phyloP scores from a whole-genome alignment of 2,797 vertebrate species.

The Darevskia mixta region DNA sequence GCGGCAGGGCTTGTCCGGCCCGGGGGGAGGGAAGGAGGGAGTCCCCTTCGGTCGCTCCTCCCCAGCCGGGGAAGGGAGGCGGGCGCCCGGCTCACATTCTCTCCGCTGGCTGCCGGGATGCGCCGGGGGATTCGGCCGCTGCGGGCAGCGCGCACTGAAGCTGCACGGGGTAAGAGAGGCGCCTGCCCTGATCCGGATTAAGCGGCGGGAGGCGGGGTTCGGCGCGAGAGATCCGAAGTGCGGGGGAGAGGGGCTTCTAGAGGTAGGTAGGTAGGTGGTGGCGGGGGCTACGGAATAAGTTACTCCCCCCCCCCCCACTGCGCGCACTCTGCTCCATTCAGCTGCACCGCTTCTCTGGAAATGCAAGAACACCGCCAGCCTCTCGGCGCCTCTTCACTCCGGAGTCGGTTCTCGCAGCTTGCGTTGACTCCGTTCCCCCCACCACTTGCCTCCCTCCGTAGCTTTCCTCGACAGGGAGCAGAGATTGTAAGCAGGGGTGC shows the following conservation, averaged over 20 bases:
- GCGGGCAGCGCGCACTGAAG: background rate
- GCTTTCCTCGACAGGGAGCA: background rate
- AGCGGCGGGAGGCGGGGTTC: too few relatives aligned
- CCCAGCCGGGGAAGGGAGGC: background rate
- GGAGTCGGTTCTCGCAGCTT: background rate
- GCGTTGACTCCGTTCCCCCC: too few relatives aligned
- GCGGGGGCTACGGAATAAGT: background rate
- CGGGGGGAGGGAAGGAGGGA: background rate
- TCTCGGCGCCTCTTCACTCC: background rate
- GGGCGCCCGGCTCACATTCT: background rate
- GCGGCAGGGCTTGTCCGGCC: background rate
- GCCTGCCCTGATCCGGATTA: background rate
- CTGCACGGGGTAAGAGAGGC: conserved; percentile 23
- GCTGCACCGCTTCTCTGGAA: background rate
- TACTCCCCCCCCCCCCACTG: too few relatives aligned
- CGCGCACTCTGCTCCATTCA: background rate
- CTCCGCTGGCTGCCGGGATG: conserved; percentile 10
- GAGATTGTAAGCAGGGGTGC: background rate
- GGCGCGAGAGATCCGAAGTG: background rate
- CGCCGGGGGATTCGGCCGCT: background rate
- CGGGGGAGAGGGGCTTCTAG: background rate
- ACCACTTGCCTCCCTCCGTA: too few relatives aligned
- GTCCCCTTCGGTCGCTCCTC: background rate
- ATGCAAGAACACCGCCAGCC: background rate
- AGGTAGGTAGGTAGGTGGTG: background rate